Evolutionary conservation across 2,113 vertebrate genomes (phyloP).

Genomic region (Edolisoma coerulescens): DNA sequence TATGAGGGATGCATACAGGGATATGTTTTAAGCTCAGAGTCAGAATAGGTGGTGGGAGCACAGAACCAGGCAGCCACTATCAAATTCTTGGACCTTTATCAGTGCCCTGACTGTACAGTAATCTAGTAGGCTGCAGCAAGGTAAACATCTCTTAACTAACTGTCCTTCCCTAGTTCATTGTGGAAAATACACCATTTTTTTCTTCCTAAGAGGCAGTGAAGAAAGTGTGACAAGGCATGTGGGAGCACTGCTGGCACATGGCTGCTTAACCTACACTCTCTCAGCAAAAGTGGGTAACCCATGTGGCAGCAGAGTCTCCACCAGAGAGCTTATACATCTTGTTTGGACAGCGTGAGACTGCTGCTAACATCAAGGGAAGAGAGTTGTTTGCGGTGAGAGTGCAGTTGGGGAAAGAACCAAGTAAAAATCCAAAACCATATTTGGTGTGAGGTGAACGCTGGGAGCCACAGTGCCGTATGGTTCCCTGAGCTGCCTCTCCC

Average conservation of each 20-base stretch:
- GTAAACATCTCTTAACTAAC: background rate
- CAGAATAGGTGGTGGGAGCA: background rate
- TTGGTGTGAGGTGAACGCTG: background rate
- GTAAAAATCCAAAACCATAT: background rate
- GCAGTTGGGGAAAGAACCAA: background rate
- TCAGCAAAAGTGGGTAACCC: background rate
- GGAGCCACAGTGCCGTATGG: accelerated
- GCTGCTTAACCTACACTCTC: background rate
- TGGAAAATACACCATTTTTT: accelerated
- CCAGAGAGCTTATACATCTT: background rate
- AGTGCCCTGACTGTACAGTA: background rate
- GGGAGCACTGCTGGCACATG: background rate
- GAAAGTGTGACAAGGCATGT: background rate
- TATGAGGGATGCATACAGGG: background rate
- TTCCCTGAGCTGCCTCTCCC: background rate
- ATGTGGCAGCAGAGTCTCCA: background rate
- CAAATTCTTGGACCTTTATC: background rate
- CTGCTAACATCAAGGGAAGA: background rate
- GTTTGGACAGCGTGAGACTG: background rate
- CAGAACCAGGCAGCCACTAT: background rate
- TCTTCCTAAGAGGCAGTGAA: background rate
- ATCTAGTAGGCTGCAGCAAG: background rate
- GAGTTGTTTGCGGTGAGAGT: accelerated
- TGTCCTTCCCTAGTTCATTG: background rate
- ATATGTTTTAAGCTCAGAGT: background rate